A percentile compares a stretch with the other conserved stretches of the same genome.
These are phyloP conservation scores for Peromyscus californicus DNA, from an alignment of 2,113 vertebrate species.

Conservation along the genomic window DNA sequence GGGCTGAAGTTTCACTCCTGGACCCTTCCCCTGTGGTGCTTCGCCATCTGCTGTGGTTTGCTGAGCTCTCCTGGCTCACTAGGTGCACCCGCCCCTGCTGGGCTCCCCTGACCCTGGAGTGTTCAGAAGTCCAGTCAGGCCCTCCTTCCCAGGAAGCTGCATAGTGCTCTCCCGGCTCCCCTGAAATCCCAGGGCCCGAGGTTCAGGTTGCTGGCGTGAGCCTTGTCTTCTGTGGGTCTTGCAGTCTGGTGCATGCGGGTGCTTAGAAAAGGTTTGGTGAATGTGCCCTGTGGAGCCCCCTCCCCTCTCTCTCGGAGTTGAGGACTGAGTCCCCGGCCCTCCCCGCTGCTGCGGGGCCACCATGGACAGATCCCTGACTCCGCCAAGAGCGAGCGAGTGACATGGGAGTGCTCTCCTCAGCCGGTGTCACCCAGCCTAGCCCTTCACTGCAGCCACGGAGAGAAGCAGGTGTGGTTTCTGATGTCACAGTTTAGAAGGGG, in stretches of 20 bases:
- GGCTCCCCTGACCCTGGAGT: not conserved
- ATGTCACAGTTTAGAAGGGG: not conserved
- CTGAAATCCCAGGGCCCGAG: rapidly evolving
- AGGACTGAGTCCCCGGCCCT: not conserved
- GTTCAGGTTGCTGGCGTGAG: rapidly evolving
- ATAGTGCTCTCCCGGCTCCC: not conserved
- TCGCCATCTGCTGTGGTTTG: too few species aligned
- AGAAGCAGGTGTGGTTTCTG: not conserved
- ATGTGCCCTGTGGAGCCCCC: rapidly evolving
- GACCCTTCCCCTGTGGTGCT: rapidly evolving
- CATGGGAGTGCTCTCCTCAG: rapidly evolving
- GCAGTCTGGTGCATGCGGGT: rapidly evolving
- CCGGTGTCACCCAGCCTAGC: rapidly evolving
- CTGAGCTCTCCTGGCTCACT: not conserved
- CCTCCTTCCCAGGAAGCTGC: not conserved
- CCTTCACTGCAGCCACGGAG: rapidly evolving
- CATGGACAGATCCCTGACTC: not conserved
- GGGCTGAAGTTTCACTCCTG: not conserved
- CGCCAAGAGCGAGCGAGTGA: too few species aligned
- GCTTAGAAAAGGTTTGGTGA: not conserved
- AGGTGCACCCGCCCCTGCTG: not conserved
- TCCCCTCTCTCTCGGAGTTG: too few species aligned
- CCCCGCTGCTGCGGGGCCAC: not conserved
- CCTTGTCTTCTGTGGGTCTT: not conserved
- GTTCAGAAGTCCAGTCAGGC: too few species aligned